Conservation (phyloP, 2,113 vertebrate species). For the Aptenodytes forsteri region DNA sequence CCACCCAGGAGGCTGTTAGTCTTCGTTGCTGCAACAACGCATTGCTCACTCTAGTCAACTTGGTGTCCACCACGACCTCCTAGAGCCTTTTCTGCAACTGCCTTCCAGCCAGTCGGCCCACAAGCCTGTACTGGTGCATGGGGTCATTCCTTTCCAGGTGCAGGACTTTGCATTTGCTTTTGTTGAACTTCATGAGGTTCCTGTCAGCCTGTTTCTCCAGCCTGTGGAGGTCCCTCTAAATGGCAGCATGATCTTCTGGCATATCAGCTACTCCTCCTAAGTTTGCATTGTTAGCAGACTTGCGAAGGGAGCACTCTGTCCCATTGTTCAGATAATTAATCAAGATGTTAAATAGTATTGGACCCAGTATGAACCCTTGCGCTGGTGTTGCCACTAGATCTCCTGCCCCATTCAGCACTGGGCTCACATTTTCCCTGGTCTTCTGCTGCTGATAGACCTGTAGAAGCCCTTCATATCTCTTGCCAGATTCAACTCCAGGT, state of each 20-base stretch:
- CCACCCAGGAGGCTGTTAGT: not conserved
- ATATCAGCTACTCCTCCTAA: not conserved
- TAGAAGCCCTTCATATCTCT: not conserved
- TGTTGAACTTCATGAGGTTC: not conserved
- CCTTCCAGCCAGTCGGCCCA: not conserved
- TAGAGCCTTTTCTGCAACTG: not conserved
- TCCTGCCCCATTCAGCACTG: not conserved
- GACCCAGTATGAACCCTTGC: not conserved
- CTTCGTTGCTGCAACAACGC: not conserved
- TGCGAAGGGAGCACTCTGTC: not conserved
- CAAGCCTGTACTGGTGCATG: not conserved
- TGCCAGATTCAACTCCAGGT: not conserved
- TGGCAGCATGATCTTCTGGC: not conserved
- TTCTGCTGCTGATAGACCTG: not conserved
- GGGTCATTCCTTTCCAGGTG: not conserved
- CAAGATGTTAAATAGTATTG: not conserved
- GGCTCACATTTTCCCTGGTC: not conserved
- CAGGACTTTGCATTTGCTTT: not conserved
- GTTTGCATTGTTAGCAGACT: not conserved
- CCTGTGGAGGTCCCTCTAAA: not conserved
- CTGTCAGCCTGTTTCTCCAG: not conserved
- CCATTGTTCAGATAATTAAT: not conserved
- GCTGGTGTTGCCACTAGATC: not conserved
- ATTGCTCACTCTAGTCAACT: not conserved
- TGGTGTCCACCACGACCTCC: not conserved